Evolutionary conservation across 2,888 invertebrate genomes (phyloP), one percentile per base, ranked within the genome.

Genomic region (Dioctria linearis): DNA sequence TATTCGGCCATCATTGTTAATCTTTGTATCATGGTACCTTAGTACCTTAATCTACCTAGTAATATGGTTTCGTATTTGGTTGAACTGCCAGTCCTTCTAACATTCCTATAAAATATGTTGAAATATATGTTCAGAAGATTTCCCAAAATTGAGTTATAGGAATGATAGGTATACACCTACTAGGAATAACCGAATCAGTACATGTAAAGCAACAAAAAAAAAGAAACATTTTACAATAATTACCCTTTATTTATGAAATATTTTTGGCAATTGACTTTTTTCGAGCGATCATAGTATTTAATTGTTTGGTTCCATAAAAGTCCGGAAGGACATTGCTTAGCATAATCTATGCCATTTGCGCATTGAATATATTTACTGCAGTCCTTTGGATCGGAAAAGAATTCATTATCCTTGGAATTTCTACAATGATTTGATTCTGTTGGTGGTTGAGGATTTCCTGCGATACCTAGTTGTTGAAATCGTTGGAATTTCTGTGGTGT

Each of bases 281-380:
- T 71, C 4, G 67, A 71, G 11, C 76, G 78, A 63, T 83, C 83
- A 51, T 83, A 83, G 11, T 67, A 67, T 13, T 82, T 79, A 4
- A 79, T 61, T 4, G 13, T 0, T 0, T 49, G 9, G 75, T 82
- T 82, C 81, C 81, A 83, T 0, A 67, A 40, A 3, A 75, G 59
- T 37, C 81, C 81, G 11, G 75, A n/a, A 4, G 83, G 82, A 66
- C 83, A 83, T 3, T 67, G 67, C 3, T 82, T 13, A 0, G 61
- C 42, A 42, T 76, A 80, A 2, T 79, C 78, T 43, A 51, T 63
- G 5, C 81, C 81, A 69, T 76, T 80, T 3, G 79, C 79, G 13
- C 83, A 83, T 57, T 82, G 80, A 2, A 82, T 51, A 63, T 82
- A 83, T 9, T 82, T 81, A 4, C 63, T 63, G 42, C 83, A 83